These are phyloP conservation scores for Cremastinae sp. DNA, from an alignment of 2,888 invertebrate species.

Conservation along the genomic window DNA sequence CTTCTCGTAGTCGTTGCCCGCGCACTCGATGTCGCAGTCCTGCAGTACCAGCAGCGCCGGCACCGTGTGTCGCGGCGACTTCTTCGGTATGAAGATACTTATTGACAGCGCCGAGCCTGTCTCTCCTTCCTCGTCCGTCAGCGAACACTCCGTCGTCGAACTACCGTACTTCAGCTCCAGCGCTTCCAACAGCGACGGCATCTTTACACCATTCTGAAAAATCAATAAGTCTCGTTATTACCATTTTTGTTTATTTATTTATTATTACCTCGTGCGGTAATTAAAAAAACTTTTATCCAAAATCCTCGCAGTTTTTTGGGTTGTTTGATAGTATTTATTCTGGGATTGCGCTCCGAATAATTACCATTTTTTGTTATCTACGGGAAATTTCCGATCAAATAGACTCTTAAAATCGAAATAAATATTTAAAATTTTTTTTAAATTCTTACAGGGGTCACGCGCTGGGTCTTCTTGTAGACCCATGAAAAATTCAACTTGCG, in stretches of 20 bases:
- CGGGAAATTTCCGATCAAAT: too few species aligned
- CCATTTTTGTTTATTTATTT: slow-evolving; percentile 1
- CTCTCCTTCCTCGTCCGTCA: slow-evolving; percentile 82
- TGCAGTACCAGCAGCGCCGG: slow-evolving; percentile 93
- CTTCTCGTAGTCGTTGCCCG: slow-evolving; percentile 89
- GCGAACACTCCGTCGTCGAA: slow-evolving; percentile 83
- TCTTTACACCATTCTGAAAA: slow-evolving; percentile 79
- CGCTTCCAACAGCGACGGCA: slow-evolving; percentile 95
- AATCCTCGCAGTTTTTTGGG: too few species aligned
- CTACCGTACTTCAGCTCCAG: slow-evolving; percentile 92
- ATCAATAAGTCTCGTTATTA: too few species aligned
- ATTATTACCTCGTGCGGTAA: neutral
- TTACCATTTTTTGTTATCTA: too few species aligned
- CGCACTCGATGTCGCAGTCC: slow-evolving; percentile 94
- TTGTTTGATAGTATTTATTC: too few species aligned
- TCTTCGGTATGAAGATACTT: slow-evolving; percentile 92
- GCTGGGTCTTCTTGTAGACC: too few species aligned
- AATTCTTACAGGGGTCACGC: too few species aligned
- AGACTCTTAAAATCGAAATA: too few species aligned
- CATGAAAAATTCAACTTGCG: too few species aligned
- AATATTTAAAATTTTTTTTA: too few species aligned
- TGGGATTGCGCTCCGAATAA: too few species aligned
- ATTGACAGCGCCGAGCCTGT: slow-evolving; percentile 84
- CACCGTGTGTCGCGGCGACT: slow-evolving; percentile 88
- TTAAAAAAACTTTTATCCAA: neutral